Evolutionary conservation across 1,140 invertebrate genomes (phyloP).

Genomic region (Colletes gigas): DNA sequence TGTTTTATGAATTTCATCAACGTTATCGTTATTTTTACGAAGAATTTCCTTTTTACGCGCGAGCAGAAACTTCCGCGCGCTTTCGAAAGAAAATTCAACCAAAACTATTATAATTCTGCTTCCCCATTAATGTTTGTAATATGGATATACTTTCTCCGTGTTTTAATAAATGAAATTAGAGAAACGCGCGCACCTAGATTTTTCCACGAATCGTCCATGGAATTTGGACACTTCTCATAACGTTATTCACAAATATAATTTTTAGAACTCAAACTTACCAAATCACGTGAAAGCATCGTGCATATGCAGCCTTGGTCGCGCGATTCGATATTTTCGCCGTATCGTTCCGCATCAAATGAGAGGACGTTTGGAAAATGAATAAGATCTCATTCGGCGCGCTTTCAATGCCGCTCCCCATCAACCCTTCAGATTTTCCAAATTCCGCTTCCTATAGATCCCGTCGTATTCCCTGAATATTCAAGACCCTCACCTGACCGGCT

Average conservation of each 20-base stretch:
- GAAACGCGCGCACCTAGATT: too few species aligned
- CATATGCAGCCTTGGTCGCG: neutral
- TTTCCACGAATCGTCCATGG: too few species aligned
- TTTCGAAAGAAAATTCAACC: too few species aligned
- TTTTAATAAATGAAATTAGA: too few species aligned
- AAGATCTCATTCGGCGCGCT: neutral
- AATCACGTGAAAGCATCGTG: neutral
- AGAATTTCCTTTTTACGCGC: neutral
- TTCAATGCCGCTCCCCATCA: neutral
- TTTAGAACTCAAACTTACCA: too few species aligned
- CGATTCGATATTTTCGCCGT: neutral
- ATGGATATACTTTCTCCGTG: too few species aligned
- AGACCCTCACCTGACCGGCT: neutral
- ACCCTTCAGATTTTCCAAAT: constrained; percentile 20
- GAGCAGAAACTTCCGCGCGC: too few species aligned
- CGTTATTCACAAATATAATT: too few species aligned
- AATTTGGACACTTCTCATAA: too few species aligned
- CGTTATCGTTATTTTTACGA: neutral
- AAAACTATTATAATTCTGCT: too few species aligned
- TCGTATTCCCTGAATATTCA: neutral
- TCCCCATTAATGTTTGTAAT: too few species aligned
- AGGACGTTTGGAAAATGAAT: neutral
- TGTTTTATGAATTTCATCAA: constrained; percentile 8
- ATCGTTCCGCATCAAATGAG: neutral
- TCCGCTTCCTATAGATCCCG: neutral